These are phyloP conservation scores for Seriola dumerili DNA, from an alignment of 2,113 vertebrate genomes.

Conservation along the genomic window DNA sequence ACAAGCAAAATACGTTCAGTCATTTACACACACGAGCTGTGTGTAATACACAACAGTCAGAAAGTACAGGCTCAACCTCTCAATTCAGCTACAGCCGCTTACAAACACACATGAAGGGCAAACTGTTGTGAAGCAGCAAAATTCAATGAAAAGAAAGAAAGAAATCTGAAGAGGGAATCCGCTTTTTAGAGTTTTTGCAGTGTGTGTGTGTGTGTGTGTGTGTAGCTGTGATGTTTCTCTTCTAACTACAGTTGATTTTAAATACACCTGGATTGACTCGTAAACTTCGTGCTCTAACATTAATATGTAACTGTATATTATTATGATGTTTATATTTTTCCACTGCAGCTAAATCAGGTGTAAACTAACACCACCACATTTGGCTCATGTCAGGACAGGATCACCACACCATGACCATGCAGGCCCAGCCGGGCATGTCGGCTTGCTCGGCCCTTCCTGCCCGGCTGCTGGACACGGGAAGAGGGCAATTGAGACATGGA, in stretches of 20 bases:
- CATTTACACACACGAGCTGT: no score
- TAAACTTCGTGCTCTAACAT: no score
- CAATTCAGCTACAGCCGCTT: background rate
- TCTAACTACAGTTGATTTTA: background rate
- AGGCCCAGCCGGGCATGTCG: background rate
- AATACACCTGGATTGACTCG: background rate
- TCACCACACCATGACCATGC: background rate
- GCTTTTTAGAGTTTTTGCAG: no score
- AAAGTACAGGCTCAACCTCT: background rate
- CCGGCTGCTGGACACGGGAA: slow-evolving; percentile 55
- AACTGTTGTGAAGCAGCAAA: background rate
- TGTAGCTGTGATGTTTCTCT: background rate
- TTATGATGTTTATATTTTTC: no score
- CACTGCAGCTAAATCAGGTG: background rate
- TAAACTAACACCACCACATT: background rate
- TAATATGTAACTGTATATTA: no score
- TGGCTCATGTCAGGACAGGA: background rate
- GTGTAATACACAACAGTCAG: no score
- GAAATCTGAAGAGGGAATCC: no score
- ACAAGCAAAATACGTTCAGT: no score
- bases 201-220: background rate
- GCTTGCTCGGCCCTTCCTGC: slow-evolving; percentile 1
- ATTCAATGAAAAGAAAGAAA: background rate
- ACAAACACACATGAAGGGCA: background rate
- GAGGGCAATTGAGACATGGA: slow-evolving; percentile 51